Conservation (phyloP, 2,113 vertebrate genomes). For the Maccullochella peelii region DNA sequence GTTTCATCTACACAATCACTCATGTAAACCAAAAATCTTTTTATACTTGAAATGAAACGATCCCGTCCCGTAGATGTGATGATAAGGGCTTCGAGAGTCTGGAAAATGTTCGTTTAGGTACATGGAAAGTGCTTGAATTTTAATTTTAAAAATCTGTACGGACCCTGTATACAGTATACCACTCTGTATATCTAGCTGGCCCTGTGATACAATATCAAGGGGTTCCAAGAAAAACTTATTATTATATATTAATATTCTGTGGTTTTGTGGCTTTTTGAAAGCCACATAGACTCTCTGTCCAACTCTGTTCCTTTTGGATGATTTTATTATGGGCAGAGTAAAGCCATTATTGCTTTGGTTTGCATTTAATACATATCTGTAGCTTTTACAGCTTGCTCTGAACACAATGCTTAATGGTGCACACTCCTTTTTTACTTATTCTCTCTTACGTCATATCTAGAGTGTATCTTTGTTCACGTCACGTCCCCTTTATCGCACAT, state of each 20-base stretch:
- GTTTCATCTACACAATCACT: too few species aligned
- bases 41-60: too few species aligned
- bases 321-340: slow-evolving; percentile 12
- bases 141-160: too few species aligned
- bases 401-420: not conserved
- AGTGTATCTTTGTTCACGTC: slow-evolving; percentile 16
- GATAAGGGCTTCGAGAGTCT: too few species aligned
- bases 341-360: not conserved
- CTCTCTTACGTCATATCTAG: not conserved
- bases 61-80: too few species aligned
- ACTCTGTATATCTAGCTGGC: not conserved
- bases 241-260: too few species aligned
- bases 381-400: not conserved
- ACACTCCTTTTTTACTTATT: not conserved
- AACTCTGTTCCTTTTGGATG: not conserved
- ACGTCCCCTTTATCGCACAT: not conserved
- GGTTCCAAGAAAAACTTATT: too few species aligned
- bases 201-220: not conserved
- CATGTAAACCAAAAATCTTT: too few species aligned
- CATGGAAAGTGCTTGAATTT: too few species aligned
- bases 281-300: not conserved
- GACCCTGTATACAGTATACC: not conserved
- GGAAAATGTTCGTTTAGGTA: too few species aligned
- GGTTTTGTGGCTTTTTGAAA: too few species aligned
- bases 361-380: not conserved